Evolutionary conservation across 2,888 invertebrate genomes (phyloP), one percentile per base, ranked within the genome.

Genomic region (Cosmia pyralina): DNA sequence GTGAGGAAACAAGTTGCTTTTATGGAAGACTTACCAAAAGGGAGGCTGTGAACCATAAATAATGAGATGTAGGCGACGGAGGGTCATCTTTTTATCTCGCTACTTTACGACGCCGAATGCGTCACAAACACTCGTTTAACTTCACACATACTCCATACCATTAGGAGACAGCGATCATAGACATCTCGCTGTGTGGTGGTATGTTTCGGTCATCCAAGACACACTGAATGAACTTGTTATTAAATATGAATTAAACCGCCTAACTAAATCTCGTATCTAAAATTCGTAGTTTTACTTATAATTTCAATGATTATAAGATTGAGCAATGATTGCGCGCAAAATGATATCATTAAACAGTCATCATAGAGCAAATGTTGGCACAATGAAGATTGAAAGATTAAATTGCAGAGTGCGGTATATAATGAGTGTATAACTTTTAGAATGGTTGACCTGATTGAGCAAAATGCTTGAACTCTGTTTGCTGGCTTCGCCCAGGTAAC

Each of bases 11-110:
- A 81, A 69, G 71, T 72, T 78, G 73, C 82, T 72, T 88, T 89
- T 89, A 85, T 86, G 85, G 84, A 88, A 90, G 88, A 89, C 88
- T 89, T 87, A 85, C 85, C 77, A 87, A 91, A 92, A 91, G 89
- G 88, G 89, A 85, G 85, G 90, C 90, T 90, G 89, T 90, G 90
- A 90, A 91, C 91, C 90, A 92, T 94, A 92, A 93, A 92, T 94
- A 93, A 93, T 92, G 92, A 90, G 82, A 85, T 79, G 85, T 68
- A 82, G 76, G 80, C 75, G 65, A 83, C 64, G 73, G 83, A 92
- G 89, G 91, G 90, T 89, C 91, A 92, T 89, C 89, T 92, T 91
- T 92, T 90, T 92, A 91, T 89, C 88, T 88, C 82, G 79, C 82
- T 88, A 89, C 88, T 85, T 90, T 91, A 89, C 87, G 86, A 89